A percentile compares a stretch with the other conserved stretches of the same genome.
Evolutionary conservation across 2,888 invertebrate species (phyloP).

Genomic region (Deilephila elpenor): DNA sequence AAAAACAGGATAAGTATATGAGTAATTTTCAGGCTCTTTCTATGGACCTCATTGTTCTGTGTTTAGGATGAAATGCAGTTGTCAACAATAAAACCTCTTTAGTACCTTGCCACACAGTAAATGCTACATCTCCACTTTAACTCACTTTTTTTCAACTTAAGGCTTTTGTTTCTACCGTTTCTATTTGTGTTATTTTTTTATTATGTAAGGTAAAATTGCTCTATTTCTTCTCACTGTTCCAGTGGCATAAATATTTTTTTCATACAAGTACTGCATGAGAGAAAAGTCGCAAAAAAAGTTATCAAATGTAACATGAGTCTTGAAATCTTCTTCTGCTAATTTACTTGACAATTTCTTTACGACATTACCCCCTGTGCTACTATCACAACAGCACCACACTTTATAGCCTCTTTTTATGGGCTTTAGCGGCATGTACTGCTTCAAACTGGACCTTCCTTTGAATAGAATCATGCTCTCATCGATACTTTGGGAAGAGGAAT

Average conservation of each 20-base stretch:
- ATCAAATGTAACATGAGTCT: constrained; percentile 38
- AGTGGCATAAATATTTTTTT: constrained; percentile 38
- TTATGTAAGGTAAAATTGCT: constrained; percentile 40
- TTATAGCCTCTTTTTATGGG: constrained; percentile 38
- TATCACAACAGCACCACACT: constrained; percentile 35
- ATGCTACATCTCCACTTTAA: constrained; percentile 47
- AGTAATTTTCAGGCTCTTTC: no score
- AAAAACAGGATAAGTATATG: no score
- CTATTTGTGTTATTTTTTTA: constrained; percentile 39
- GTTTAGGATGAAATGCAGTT: constrained; percentile 48
- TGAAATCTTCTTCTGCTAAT: constrained; percentile 31
- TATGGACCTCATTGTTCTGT: no score
- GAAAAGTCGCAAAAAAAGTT: constrained; percentile 41
- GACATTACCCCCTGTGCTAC: constrained; percentile 38
- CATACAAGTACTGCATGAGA: constrained; percentile 40
- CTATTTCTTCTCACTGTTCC: constrained; percentile 43
- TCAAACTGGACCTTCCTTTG: constrained; percentile 35
- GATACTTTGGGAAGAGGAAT: constrained; percentile 30
- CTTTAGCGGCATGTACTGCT: constrained; percentile 39
- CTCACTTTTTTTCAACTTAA: constrained; percentile 43
- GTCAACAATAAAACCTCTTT: constrained; percentile 45
- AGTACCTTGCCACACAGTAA: constrained; percentile 47
- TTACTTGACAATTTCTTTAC: constrained; percentile 39
- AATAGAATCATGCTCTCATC: constrained; percentile 40
- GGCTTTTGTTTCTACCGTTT: constrained; percentile 36